Base-by-base conservation (phyloP, 2,797 vertebrate genomes). In the Decapterus maruadsi region DNA sequence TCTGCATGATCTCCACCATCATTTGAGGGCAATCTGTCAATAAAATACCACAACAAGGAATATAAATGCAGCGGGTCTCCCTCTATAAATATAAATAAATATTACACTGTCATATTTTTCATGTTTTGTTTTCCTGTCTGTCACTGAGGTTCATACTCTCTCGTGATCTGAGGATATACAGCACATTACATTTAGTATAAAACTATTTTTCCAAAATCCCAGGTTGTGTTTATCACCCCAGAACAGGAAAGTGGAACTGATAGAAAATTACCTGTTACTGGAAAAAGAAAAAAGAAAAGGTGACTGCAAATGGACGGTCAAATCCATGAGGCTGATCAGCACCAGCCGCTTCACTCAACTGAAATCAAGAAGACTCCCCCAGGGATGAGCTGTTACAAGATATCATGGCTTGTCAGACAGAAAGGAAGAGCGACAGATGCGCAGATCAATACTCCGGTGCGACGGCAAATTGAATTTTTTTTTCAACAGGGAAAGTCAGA, bases 321-420 rank as follows among this genome's bases (percentile, higher is more conserved):
- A 78, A 85, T 76, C 74, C 80, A 74, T 78, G 63, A 81, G 34
- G 42, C 55, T 65, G 50, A 75, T 45, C 60, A 29, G 26, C 19
- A 26, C 34, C 56, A 69, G 69, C 58, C 40, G 50, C 19, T 85
- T 83, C 68, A 16, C 67, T 83, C 78, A 65, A 51, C 46, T 75
- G 75, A 88, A 86, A 86, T 72, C 46, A 54, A 76, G 69, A 78
- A 59, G 61, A 31, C 45, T 72, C 65, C 59, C 66, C 12, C 9
- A 16, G 70, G 74, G 61, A 75, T 46, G 77, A 73, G 73, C 68
- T 69, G 75, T 57, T 79, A 42, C 79, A 4, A 48, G 36, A 84
- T 75, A 81, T 79, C 50, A 56, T 50, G 55, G 77, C 77, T 75
- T 75, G 77, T 78, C 72, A 72, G 73, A 81, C 59, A 70, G 61